These are phyloP conservation scores for Drosophila neocordata DNA, from an alignment of 1,140 invertebrate genomes.

Conservation along the genomic window DNA sequence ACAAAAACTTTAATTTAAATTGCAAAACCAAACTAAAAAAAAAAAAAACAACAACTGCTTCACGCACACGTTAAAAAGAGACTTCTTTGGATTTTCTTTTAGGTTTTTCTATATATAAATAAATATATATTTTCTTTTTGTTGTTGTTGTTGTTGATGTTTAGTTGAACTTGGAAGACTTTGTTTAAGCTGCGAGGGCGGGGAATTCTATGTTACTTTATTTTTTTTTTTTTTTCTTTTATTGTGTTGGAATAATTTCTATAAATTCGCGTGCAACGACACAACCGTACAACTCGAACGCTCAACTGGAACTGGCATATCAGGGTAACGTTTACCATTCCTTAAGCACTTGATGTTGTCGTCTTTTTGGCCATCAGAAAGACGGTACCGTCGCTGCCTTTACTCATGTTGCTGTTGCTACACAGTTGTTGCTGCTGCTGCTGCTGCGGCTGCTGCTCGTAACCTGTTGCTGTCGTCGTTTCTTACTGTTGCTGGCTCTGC, in stretches of 20 bases:
- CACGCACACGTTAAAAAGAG: too few species aligned
- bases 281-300: conserved; percentile 79
- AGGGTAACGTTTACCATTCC: conserved; percentile 79
- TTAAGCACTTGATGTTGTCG: conserved; percentile 73
- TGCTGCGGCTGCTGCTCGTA: conserved; percentile 41
- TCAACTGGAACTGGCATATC: conserved; percentile 79
- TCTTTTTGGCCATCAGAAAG: conserved; percentile 17
- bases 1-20: too few species aligned
- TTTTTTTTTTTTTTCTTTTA: conserved; percentile 20
- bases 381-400: conserved; percentile 26
- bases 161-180: conserved; percentile 1
- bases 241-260: conserved; percentile 12
- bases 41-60: too few species aligned
- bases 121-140: neutral
- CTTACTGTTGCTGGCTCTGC: conserved; percentile 27
- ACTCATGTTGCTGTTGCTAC: conserved; percentile 31
- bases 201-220: conserved; percentile 15
- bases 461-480: conserved; percentile 48
- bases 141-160: neutral
- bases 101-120: conserved; percentile 7
- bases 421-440: conserved; percentile 39
- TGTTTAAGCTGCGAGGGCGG: neutral
- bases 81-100: too few species aligned
- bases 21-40: too few species aligned
- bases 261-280: conserved; percentile 28